Evolutionary conservation across 2,888 invertebrate genomes (phyloP).

Genomic region (Synergus umbraculus): DNA sequence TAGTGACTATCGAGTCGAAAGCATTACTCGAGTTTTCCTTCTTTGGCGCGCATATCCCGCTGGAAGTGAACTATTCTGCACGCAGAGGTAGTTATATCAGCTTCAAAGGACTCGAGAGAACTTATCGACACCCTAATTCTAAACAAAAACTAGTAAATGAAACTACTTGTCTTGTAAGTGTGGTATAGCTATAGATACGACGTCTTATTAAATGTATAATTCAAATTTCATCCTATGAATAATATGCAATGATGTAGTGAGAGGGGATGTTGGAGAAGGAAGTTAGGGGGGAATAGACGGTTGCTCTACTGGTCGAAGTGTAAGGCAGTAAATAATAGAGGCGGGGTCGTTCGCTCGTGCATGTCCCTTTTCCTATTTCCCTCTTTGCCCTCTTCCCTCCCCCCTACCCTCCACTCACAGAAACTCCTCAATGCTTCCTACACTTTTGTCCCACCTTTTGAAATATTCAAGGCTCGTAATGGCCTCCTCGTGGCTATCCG

Average conservation of each 20-base stretch:
- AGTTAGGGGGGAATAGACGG: conserved; percentile 46
- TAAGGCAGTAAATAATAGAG: conserved; percentile 71
- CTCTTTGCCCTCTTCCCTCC: conserved; percentile 45
- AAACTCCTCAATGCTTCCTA: conserved; percentile 39
- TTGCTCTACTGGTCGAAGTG: conserved; percentile 57
- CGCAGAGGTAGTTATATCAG: background rate
- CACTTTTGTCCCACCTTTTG: conserved; percentile 51
- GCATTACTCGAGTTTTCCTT: conserved; percentile 30
- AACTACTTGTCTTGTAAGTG: too few species aligned
- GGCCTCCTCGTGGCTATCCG: conserved; percentile 49
- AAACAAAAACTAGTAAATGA: background rate
- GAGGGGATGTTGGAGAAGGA: conserved; percentile 36
- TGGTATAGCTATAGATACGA: conserved; percentile 60
- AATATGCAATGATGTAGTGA: conserved; percentile 68
- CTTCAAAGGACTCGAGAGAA: background rate
- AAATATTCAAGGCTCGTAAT: conserved; percentile 68
- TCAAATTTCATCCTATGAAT: conserved; percentile 72
- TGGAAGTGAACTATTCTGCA: conserved; percentile 14
- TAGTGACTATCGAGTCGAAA: conserved; percentile 20
- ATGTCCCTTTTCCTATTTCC: conserved; percentile 46
- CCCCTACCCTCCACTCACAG: background rate
- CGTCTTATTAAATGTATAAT: conserved; percentile 71
- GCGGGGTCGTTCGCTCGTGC: conserved; percentile 60
- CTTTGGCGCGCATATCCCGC: conserved; percentile 19
- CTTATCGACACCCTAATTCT: conserved; percentile 6